phyloP scores from a whole-genome alignment of 2,113 vertebrate genomes.

The Himantopus leucocephalus region DNA sequence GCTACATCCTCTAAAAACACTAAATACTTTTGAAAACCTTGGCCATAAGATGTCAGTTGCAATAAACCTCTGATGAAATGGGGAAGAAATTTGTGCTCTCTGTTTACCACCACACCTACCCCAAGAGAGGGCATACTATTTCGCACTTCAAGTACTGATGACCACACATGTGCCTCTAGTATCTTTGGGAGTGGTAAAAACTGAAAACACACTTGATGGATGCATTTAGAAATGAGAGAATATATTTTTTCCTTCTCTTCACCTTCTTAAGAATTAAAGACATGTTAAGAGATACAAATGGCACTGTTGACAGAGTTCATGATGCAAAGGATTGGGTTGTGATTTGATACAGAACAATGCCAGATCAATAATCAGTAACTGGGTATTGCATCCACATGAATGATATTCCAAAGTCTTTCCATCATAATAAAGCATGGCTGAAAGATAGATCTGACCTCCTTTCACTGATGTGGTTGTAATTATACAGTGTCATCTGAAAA shows the following conservation, averaged over 20 bases:
- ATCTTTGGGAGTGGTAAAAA: background rate
- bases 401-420: background rate
- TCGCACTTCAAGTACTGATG: background rate
- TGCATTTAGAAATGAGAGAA: background rate
- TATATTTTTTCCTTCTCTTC: background rate
- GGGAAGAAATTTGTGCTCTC: background rate
- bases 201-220: fast-evolving
- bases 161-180: background rate
- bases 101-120: background rate
- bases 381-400: background rate
- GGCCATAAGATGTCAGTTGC: background rate
- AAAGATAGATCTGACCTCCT: background rate
- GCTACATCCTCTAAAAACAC: background rate
- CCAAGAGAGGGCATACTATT: background rate
- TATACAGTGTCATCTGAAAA: background rate
- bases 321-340: background rate
- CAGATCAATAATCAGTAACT: background rate
- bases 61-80: background rate
- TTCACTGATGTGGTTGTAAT: background rate
- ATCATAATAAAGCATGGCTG: background rate
- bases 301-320: background rate
- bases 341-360: background rate
- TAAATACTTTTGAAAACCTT: background rate
- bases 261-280: background rate
- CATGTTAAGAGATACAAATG: background rate